Evolutionary conservation across 2,888 invertebrate species (phyloP).

Genomic region (Nasonia oneida): DNA sequence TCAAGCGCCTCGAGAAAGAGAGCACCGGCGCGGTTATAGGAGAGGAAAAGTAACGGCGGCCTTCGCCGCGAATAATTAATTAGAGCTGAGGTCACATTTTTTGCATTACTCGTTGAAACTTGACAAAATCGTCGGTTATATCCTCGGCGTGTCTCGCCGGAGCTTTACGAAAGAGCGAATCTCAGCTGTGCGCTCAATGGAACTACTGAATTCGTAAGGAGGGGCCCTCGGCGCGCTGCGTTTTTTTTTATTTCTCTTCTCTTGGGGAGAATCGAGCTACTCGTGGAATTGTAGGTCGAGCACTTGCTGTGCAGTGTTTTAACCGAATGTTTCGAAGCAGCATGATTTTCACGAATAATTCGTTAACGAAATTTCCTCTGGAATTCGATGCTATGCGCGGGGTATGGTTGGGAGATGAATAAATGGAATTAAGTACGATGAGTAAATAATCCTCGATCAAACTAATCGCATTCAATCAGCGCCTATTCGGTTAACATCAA

Average conservation of each 20-base stretch:
- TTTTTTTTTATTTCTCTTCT: neutral
- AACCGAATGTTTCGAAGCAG: neutral
- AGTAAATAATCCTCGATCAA: neutral
- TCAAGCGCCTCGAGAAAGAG: constrained; percentile 48
- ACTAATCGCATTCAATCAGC: constrained; percentile 18
- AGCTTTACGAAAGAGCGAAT: neutral
- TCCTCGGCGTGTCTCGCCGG: neutral
- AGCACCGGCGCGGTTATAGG: neutral
- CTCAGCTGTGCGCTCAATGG: neutral
- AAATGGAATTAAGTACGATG: neutral
- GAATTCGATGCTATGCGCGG: neutral
- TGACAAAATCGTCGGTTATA: constrained; percentile 21
- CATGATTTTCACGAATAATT: neutral
- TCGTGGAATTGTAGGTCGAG: neutral
- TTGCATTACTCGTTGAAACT: constrained; percentile 28
- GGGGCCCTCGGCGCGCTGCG: neutral
- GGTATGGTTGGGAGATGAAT: neutral
- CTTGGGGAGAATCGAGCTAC: neutral
- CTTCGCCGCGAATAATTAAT: constrained; percentile 50
- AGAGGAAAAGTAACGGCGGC: neutral
- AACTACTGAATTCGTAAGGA: constrained; percentile 31
- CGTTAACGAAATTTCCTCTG: neutral
- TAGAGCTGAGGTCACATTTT: constrained; percentile 33
- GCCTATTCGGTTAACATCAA: neutral
- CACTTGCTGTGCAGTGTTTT: neutral